phyloP scores from a whole-genome alignment of 2,888 invertebrate genomes.

The Drymonia ruficornis region DNA sequence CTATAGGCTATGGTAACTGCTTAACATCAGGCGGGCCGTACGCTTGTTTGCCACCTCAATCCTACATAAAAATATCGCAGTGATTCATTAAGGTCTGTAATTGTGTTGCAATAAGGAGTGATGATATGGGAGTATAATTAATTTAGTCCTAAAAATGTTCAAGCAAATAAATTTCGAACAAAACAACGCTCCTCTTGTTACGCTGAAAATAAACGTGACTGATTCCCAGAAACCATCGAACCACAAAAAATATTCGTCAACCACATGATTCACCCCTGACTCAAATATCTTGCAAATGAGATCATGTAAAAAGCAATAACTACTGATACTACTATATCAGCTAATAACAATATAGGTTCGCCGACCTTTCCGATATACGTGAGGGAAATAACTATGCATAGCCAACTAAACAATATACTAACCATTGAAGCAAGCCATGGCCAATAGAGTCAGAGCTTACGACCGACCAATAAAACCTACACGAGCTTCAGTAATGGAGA shows the following conservation, averaged over 20 bases:
- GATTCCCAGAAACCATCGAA: slow-evolving; percentile 20
- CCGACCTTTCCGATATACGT: slow-evolving; percentile 42
- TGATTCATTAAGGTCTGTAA: too few relatives aligned
- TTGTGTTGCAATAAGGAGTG: too few relatives aligned
- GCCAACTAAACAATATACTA: slow-evolving; percentile 64
- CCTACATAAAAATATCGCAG: too few relatives aligned
- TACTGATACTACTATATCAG: slow-evolving; percentile 45
- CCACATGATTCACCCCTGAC: slow-evolving; percentile 37
- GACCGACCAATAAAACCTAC: slow-evolving; percentile 42
- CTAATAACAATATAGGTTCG: slow-evolving; percentile 49
- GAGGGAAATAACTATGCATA: slow-evolving; percentile 62
- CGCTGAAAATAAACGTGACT: slow-evolving; percentile 13
- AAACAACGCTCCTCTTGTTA: neutral
- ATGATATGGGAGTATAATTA: too few relatives aligned
- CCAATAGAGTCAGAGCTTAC: slow-evolving; percentile 54
- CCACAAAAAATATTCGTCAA: slow-evolving; percentile 24
- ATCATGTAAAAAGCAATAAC: slow-evolving; percentile 42
- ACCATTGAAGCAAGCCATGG: slow-evolving; percentile 56
- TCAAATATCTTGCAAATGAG: slow-evolving; percentile 48
- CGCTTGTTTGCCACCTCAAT: too few relatives aligned
- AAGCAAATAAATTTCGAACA: neutral
- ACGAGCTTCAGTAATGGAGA: slow-evolving; percentile 35
- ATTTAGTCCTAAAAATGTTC: too few relatives aligned
- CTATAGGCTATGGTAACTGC: too few relatives aligned
- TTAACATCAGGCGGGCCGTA: too few relatives aligned